Evolutionary conservation across 2,888 invertebrate genomes (phyloP).

Genomic region (Aromia moschata): DNA sequence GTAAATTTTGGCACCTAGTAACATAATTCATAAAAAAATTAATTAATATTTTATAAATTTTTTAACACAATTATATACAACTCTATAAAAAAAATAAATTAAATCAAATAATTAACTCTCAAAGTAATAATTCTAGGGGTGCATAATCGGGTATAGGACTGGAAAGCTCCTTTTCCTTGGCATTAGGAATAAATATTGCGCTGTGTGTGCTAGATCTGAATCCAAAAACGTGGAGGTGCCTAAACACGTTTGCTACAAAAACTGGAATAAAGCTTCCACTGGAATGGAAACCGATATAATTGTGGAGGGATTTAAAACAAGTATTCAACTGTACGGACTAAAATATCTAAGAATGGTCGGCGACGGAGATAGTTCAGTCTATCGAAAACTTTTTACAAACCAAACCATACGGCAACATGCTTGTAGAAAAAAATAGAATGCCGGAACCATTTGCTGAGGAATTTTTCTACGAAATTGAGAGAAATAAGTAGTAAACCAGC

Average conservation of each 20-base stretch:
- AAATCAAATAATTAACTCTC: no score
- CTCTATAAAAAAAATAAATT: no score
- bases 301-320: constrained; percentile 34
- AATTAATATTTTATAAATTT: no score
- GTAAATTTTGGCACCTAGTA: no score
- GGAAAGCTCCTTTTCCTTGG: constrained; percentile 35
- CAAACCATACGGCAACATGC: constrained; percentile 41
- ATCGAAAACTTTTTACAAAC: constrained; percentile 42
- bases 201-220: constrained; percentile 30
- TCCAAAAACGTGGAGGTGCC: background rate
- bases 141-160: constrained; percentile 36
- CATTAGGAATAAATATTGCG: constrained; percentile 40
- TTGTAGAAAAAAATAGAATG: constrained; percentile 50
- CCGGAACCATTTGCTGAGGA: constrained; percentile 34
- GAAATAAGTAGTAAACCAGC: constrained; percentile 13
- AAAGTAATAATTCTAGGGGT: constrained; percentile 34
- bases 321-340: constrained; percentile 27
- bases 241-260: constrained; percentile 37
- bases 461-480: constrained; percentile 17
- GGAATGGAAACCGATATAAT: constrained; percentile 39
- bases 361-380: constrained; percentile 55
- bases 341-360: constrained; percentile 45
- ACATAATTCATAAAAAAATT: no score
- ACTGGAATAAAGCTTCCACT: constrained; percentile 33
- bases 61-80: no score